Base-by-base conservation (phyloP, 2,888 invertebrate species). In the Drosophila ezoana region DNA sequence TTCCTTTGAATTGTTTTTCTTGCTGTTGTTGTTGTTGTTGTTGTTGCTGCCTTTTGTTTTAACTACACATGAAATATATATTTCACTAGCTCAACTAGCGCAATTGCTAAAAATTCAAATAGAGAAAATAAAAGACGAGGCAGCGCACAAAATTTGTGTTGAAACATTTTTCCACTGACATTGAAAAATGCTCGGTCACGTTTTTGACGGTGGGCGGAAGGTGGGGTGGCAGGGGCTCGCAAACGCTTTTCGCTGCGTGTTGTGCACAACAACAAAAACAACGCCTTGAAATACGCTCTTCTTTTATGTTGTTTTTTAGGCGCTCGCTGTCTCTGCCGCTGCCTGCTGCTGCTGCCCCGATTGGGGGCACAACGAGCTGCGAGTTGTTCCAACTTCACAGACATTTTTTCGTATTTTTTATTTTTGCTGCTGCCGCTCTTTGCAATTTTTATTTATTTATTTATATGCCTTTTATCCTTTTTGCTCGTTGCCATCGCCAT, bases 141-240 rank as follows among this genome's bases (percentile, higher is more conserved):
- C 64, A 28, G 72, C 77, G 77, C 77, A 61, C 59, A 74, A 70
- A 52, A 64, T 69, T 70, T 71, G 77, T 64, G 71, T 60, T 76
- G 73, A 53, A 76, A 74, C 59, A 78, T 75, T 91, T 91, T 90
- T 81, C 86, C 90, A 91, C 92, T 92, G 91, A 92, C 92, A 92
- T 92, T 92, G 92, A 91, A 91, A 91, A 92, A 91, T 91, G 91
- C 91, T 89, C 89, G 91, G 92, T 92, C 91, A 92, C 91, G 91
- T 92, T 91, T 92, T 91, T 14, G 14, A 9, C 8, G 56, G 87
- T 14, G 23, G 13, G 13, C 16, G 23, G 23, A 8, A 28, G 6
- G 28, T 28, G 28, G 28, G 28, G 8, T 14, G 9, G 43, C 33
- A 40, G n/a, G 10, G 48, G n/a, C 1, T 18, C 6, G 23, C 28